Conservation (phyloP, 2,113 vertebrate species). For the Camelus dromedarius region DNA sequence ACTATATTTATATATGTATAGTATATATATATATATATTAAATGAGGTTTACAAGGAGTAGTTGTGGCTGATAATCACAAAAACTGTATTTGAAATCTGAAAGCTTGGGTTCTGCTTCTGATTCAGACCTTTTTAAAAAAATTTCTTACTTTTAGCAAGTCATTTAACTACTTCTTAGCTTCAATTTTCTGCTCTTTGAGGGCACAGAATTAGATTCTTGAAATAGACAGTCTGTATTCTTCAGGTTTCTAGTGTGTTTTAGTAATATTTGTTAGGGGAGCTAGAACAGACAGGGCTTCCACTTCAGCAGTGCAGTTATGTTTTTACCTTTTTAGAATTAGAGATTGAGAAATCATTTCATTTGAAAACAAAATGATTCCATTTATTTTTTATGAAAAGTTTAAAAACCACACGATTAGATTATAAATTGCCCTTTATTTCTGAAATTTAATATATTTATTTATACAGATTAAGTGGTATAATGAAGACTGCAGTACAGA, state of each 20-base stretch:
- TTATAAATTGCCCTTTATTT: slow-evolving; percentile 15
- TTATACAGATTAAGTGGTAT: background rate
- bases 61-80: background rate
- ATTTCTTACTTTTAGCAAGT: slow-evolving; percentile 4
- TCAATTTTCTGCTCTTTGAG: slow-evolving; percentile 50
- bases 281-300: background rate
- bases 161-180: slow-evolving; percentile 3
- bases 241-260: slow-evolving; percentile 7
- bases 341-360: background rate
- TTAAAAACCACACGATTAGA: background rate
- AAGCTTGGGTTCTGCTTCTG: background rate
- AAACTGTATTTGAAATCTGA: slow-evolving; percentile 45
- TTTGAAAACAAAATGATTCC: slow-evolving; percentile 45
- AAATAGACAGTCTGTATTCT: background rate
- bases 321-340: slow-evolving; percentile 33
- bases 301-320: background rate
- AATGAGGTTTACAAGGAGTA: background rate
- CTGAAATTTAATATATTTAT: slow-evolving; percentile 48
- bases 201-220: slow-evolving; percentile 23
- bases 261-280: background rate
- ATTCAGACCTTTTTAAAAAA: background rate
- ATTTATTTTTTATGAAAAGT: background rate
- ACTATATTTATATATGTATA: background rate
- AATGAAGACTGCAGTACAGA: background rate
- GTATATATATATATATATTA: background rate